Conservation (phyloP, 2,888 invertebrate species). For the Drosophila paramelanica region DNA sequence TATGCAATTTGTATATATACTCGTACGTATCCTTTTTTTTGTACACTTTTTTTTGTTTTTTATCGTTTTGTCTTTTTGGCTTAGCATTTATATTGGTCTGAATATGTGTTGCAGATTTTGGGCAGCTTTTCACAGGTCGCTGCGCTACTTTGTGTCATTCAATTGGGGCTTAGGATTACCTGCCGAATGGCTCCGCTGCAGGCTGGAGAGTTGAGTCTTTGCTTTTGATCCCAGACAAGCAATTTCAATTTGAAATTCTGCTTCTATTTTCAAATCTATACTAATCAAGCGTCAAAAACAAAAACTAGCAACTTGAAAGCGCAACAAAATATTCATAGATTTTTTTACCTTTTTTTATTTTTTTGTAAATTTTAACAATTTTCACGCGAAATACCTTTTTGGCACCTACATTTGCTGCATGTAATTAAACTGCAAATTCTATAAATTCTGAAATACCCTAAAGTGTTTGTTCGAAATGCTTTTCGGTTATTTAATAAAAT, state of each 20-base stretch:
- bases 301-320: no score
- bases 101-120: constrained; percentile 57
- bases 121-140: constrained; percentile 67
- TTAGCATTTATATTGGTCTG: constrained; percentile 49
- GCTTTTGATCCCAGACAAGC: not conserved
- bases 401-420: not conserved
- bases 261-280: no score
- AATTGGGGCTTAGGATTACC: constrained; percentile 37
- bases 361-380: not conserved
- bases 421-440: no score
- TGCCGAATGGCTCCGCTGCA: constrained; percentile 2
- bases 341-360: no score
- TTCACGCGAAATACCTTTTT: not conserved
- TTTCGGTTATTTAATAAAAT: no score
- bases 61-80: constrained; percentile 23
- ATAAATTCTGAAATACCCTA: not conserved
- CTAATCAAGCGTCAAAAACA: no score
- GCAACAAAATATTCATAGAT: no score
- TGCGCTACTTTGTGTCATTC: constrained; percentile 55
- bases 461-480: no score
- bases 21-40: not conserved
- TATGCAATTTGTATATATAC: constrained; percentile 28
- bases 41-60: constrained; percentile 2
- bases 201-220: not conserved
- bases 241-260: not conserved